Conservation (phyloP, 2,113 vertebrate genomes). For the Cairina moschata region DNA sequence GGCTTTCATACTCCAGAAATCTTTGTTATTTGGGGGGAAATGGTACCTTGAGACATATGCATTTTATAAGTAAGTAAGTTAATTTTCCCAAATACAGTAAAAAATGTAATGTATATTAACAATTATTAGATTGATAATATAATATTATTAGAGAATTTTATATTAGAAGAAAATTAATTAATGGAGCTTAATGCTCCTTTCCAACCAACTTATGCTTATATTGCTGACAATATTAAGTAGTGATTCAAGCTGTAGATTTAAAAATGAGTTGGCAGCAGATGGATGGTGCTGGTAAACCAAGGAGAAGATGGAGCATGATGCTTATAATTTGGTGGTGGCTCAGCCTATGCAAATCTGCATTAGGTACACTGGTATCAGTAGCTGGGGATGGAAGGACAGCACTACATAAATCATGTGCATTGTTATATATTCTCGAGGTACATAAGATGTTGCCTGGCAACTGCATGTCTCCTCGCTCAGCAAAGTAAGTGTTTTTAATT, state of each 20-base stretch:
- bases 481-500: slow-evolving; percentile 32
- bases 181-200: background rate
- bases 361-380: background rate
- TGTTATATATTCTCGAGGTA: slow-evolving; percentile 18
- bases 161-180: background rate
- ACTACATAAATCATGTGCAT: slow-evolving; percentile 3
- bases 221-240: background rate
- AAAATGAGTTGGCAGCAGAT: background rate
- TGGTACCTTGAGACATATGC: background rate
- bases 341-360: background rate
- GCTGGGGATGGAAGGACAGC: background rate
- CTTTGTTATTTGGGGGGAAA: background rate
- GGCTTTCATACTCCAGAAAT: background rate
- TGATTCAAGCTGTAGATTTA: background rate
- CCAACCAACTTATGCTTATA: background rate
- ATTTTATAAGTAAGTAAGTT: background rate
- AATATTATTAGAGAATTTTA: background rate
- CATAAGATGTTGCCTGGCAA: slow-evolving; percentile 63
- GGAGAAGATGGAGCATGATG: background rate
- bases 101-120: rapidly evolving
- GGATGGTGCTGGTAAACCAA: background rate
- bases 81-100: background rate
- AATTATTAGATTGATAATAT: background rate
- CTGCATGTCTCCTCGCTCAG: background rate
- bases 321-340: background rate